These are phyloP conservation scores for Lasioglossum villosulum DNA, from an alignment of 2,888 invertebrate genomes.

Conservation along the genomic window DNA sequence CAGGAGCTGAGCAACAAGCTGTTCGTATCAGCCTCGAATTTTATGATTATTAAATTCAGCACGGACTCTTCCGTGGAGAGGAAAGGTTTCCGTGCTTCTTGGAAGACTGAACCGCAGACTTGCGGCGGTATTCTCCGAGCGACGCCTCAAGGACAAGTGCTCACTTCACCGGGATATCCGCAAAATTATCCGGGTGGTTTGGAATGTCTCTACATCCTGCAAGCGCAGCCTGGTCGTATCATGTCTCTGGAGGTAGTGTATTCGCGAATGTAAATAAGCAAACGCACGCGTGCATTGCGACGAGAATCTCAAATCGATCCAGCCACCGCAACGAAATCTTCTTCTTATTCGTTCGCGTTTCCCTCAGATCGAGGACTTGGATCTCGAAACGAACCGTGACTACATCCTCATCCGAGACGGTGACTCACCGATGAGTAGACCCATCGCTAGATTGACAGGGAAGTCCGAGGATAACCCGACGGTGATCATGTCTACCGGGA, in stretches of 20 bases:
- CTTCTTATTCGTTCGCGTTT: not conserved
- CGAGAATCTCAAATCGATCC: not conserved
- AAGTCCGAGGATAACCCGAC: conserved; percentile 90
- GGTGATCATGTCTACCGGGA: conserved; percentile 96
- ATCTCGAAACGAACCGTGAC: conserved; percentile 93
- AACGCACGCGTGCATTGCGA: not conserved
- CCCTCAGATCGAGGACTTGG: conserved; percentile 91
- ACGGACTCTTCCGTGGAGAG: conserved; percentile 97
- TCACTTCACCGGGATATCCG: conserved; percentile 96
- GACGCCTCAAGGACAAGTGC: conserved; percentile 94
- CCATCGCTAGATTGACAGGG: conserved; percentile 94
- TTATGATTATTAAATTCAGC: conserved; percentile 98
- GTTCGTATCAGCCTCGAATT: conserved; percentile 97
- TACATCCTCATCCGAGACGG: conserved; percentile 96
- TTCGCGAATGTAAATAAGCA: not conserved
- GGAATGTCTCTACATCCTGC: conserved; percentile 96
- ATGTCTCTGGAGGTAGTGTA: conserved; percentile 94
- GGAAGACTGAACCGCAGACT: conserved; percentile 97
- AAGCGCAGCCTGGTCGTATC: conserved; percentile 95
- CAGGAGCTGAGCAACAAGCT: conserved; percentile 93
- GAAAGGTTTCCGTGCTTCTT: conserved; percentile 96
- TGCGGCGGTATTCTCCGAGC: conserved; percentile 96
- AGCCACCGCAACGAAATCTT: not conserved
- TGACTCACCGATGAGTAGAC: conserved; percentile 92
- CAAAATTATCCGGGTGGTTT: conserved; percentile 97